A percentile compares a stretch with the other conserved stretches of the same genome.
phyloP scores from a whole-genome alignment of 2,888 invertebrate species.

The Mesorhabditis spiculigera region DNA sequence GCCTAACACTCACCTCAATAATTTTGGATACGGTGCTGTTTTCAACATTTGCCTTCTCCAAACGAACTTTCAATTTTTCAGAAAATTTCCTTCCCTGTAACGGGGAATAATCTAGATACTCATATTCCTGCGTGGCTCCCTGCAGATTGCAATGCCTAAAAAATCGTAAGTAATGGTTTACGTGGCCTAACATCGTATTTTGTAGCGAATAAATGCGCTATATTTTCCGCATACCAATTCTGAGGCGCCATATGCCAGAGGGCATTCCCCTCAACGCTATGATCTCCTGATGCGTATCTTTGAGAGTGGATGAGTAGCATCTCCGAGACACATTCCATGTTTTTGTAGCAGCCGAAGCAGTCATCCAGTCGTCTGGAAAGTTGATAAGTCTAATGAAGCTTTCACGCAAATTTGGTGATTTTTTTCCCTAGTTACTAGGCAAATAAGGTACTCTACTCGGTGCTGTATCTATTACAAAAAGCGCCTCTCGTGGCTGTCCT shows the following conservation, averaged over 20 bases:
- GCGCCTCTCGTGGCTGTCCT: too few species aligned
- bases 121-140: background rate
- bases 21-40: too few species aligned
- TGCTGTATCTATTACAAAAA: too few species aligned
- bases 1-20: background rate
- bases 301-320: background rate
- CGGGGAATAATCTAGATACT: background rate
- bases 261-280: background rate
- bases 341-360: background rate
- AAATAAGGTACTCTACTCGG: too few species aligned
- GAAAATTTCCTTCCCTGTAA: background rate
- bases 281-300: background rate
- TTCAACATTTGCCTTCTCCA: background rate
- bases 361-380: background rate
- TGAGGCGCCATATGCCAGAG: slow-evolving; percentile 3
- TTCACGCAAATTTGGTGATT: too few species aligned
- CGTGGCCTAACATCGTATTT: background rate
- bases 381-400: too few species aligned
- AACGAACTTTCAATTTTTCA: background rate
- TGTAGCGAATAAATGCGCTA: background rate
- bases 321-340: background rate
- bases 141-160: background rate
- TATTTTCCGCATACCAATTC: background rate
- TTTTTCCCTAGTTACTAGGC: too few species aligned
- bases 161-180: background rate